Base-by-base conservation (phyloP, 2,797 vertebrate genomes). In the Anabas testudineus region DNA sequence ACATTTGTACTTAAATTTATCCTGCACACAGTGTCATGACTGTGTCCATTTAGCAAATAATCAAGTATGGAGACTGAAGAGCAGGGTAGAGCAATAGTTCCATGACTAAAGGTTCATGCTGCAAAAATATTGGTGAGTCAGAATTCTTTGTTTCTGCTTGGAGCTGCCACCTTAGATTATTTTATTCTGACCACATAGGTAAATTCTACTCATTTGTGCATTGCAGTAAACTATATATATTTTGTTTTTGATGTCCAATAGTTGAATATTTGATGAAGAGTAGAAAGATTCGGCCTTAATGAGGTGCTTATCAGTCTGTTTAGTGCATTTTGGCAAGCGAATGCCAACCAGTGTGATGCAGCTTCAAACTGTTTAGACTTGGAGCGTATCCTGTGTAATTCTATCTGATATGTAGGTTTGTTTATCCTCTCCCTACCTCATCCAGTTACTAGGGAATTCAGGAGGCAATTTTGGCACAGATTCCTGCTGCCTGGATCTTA, bases 261-360 rank as follows among this genome's bases (percentile, higher is more conserved):
- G 57, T 43, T 89, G 75, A 86, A 82, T 85, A 75, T 87, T 81
- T 88, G 42, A 87, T 78, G 81, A 83, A 69, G 52, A 73, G 71
- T 41, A 19, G 78, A 70, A 73, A 67, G 59, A 76, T 79, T 63
- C 21, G 15, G 34, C 45, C 43, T 68, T 84, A 85, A 84, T 80
- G 84, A 87, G 80, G 51, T 83, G 75, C 71, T 82, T 70, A 77
- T 87, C 75, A 77, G 68, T 85, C 74, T 82, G 75, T 74, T 84
- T 70, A 64, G 76, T 76, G 65, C 73, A 54, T 70, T 76, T 78
- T 85, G 73, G 67, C 61, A 73, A 64, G 70, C 69, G 56, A 42
- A 42, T 37, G 59, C 71, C 60, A 71, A 42, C 15, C 45, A 5
- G 67, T 42, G 58, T 32, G 56, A 71, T 62, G 62, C 71, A 48